Conservation (phyloP, 2,797 vertebrate species). For the Characodon lateralis region DNA sequence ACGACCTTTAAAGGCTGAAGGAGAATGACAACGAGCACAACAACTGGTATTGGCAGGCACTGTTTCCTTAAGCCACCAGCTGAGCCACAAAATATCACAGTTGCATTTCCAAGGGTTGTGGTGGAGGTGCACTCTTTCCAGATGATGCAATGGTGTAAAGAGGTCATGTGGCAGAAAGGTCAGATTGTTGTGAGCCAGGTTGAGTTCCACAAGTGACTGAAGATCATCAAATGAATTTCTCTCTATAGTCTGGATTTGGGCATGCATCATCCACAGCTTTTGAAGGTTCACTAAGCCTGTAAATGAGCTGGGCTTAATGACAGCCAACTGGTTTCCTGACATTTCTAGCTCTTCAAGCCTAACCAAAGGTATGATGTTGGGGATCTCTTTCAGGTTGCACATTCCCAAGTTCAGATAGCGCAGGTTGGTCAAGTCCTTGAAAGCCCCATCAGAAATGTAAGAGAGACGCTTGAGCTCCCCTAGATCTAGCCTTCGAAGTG, state of each 20-base stretch:
- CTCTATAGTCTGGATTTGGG: slow-evolving; percentile 97
- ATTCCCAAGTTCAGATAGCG: slow-evolving; percentile 99
- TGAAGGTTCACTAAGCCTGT: slow-evolving; percentile 96
- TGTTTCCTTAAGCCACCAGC: slow-evolving; percentile 99
- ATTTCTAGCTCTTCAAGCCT: slow-evolving; percentile 97
- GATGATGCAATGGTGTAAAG: slow-evolving; percentile 92
- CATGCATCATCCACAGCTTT: slow-evolving; percentile 99
- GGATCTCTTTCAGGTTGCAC: slow-evolving; percentile 99
- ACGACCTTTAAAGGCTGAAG: slow-evolving; percentile 91
- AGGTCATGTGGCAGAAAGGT: slow-evolving; percentile 97
- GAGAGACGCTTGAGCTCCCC: slow-evolving; percentile 98
- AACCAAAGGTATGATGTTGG: slow-evolving; percentile 94
- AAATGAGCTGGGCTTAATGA: slow-evolving; percentile 93
- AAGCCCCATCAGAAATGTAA: slow-evolving; percentile 98
- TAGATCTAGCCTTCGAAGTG: slow-evolving; percentile 92
- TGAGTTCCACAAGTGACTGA: slow-evolving; percentile 96
- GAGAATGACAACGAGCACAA: slow-evolving; percentile 94
- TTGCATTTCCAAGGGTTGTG: slow-evolving; percentile 99
- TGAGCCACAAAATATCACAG: slow-evolving; percentile 99
- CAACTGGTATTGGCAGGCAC: slow-evolving; percentile 98
- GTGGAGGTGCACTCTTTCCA: slow-evolving; percentile 96
- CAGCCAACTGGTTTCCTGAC: slow-evolving; percentile 95
- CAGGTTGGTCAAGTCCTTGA: slow-evolving; percentile 97
- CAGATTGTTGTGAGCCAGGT: slow-evolving; percentile 98
- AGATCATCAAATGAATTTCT: slow-evolving; percentile 98